phyloP scores from a whole-genome alignment of 2,113 vertebrate species.

The Hymenochirus boettgeri region DNA sequence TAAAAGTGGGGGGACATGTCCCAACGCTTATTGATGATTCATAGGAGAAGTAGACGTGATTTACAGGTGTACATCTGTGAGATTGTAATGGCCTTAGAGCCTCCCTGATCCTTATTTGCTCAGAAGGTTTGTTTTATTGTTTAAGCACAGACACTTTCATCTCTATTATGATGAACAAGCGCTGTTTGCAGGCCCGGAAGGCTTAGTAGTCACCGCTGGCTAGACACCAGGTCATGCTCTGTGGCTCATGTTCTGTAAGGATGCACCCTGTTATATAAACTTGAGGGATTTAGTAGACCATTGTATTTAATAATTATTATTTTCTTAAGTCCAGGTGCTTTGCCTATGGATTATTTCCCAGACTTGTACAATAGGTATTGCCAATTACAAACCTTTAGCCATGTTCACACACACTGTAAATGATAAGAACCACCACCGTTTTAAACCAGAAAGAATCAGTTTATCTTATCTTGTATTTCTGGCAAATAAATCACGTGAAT shows the following conservation, averaged over 20 bases:
- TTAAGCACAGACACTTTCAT: slow-evolving; percentile 48
- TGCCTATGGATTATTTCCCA: too few relatives aligned
- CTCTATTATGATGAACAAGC: slow-evolving; percentile 49
- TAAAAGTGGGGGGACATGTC: background rate
- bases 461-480: too few relatives aligned
- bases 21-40: slow-evolving; percentile 2
- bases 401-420: too few relatives aligned
- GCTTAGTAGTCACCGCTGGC: slow-evolving; percentile 57
- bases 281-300: too few relatives aligned
- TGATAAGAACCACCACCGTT: too few relatives aligned
- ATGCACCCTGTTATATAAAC: too few relatives aligned
- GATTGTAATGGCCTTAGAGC: background rate
- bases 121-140: slow-evolving; percentile 44
- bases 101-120: slow-evolving; percentile 25
- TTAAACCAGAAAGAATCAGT: too few relatives aligned
- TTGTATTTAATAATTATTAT: too few relatives aligned
- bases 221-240: slow-evolving; percentile 49
- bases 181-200: slow-evolving; percentile 51
- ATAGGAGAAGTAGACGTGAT: slow-evolving; percentile 19
- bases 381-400: too few relatives aligned
- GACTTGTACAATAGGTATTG: too few relatives aligned
- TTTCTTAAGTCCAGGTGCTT: too few relatives aligned
- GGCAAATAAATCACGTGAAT: too few relatives aligned
- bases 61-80: slow-evolving; percentile 28
- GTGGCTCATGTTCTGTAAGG: slow-evolving; percentile 46